A percentile compares a stretch with the other conserved stretches of the same genome.
These are phyloP conservation scores for Nephotettix cincticeps DNA, from an alignment of 1,140 invertebrate genomes.

Conservation along the genomic window DNA sequence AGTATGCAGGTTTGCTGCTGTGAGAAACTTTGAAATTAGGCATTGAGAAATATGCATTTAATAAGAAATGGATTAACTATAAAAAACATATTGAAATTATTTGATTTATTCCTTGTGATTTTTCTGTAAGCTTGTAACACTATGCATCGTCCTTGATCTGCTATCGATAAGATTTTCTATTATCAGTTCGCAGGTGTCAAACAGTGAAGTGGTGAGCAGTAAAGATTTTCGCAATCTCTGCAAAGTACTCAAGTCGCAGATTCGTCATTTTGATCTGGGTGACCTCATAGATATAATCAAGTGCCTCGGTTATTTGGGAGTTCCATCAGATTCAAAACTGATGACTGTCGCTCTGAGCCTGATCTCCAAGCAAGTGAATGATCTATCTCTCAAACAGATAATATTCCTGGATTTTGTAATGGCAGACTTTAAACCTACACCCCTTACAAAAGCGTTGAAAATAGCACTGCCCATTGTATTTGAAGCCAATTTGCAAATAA, in stretches of 20 bases:
- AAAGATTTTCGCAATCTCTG: constrained; percentile 52
- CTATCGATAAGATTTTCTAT: too few relatives aligned
- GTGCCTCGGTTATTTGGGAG: constrained; percentile 54
- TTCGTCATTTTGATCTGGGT: constrained; percentile 51
- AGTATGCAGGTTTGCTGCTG: too few relatives aligned
- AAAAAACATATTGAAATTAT: too few relatives aligned
- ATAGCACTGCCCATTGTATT: constrained; percentile 62
- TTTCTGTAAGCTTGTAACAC: too few relatives aligned
- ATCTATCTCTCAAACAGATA: constrained; percentile 58
- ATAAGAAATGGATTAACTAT: too few relatives aligned
- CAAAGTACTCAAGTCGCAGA: constrained; percentile 51
- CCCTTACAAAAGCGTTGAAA: constrained; percentile 58
- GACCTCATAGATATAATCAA: constrained; percentile 58
- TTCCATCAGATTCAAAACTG: constrained; percentile 55
- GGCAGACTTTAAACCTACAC: constrained; percentile 47
- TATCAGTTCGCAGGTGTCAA: constrained; percentile 29
- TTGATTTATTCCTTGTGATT: too few relatives aligned
- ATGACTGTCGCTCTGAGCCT: constrained; percentile 61
- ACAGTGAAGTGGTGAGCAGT: constrained; percentile 39
- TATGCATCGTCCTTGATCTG: too few relatives aligned
- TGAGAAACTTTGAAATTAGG: too few relatives aligned
- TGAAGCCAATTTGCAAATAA: constrained; percentile 54
- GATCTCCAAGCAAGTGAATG: constrained; percentile 57
- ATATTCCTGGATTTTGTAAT: constrained; percentile 60
- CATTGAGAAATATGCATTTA: too few relatives aligned